Percentiles rank a stretch among this genome's conserved stretches.
Evolutionary conservation across 2,113 vertebrate species (phyloP).

Genomic region (Beaufortia kweichowensis): DNA sequence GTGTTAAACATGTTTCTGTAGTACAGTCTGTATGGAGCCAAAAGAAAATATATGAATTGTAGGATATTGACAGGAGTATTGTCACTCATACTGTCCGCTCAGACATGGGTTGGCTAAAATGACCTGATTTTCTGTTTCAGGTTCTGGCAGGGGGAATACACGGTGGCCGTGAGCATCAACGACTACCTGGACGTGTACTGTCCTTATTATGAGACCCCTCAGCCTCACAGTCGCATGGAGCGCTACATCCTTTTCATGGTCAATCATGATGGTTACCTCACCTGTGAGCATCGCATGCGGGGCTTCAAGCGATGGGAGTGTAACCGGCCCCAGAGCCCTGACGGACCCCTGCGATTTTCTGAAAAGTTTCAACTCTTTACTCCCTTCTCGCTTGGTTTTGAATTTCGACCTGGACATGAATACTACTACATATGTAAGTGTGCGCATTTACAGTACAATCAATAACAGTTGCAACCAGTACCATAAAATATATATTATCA

Average conservation of each 20-base stretch:
- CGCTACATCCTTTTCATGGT: conserved; percentile 96
- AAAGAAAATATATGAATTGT: conserved; percentile 11
- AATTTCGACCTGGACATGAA: conserved; percentile 93
- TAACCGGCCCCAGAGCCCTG: conserved; percentile 87
- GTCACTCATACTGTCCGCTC: neutral
- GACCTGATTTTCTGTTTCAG: conserved; percentile 65
- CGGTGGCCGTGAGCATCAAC: conserved; percentile 93
- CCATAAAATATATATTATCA: too few relatives aligned
- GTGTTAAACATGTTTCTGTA: conserved; percentile 10
- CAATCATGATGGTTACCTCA: conserved; percentile 86
- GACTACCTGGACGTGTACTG: conserved; percentile 98
- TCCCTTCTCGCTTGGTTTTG: conserved; percentile 95
- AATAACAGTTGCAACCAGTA: neutral
- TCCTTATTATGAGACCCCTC: conserved; percentile 87
- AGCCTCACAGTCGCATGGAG: conserved; percentile 87
- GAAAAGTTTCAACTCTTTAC: conserved; percentile 99
- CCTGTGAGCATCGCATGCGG: conserved; percentile 90
- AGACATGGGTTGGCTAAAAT: neutral
- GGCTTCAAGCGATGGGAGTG: conserved; percentile 98
- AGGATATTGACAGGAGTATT: conserved; percentile 1
- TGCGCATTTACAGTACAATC: neutral
- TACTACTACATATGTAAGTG: conserved; percentile 97
- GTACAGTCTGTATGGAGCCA: neutral
- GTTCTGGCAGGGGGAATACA: conserved; percentile 90
- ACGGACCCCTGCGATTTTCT: conserved; percentile 91